A percentile compares a stretch with the other conserved stretches of the same genome.
Conservation (phyloP, 2,797 vertebrate species). For the Acanthornis magna region DNA sequence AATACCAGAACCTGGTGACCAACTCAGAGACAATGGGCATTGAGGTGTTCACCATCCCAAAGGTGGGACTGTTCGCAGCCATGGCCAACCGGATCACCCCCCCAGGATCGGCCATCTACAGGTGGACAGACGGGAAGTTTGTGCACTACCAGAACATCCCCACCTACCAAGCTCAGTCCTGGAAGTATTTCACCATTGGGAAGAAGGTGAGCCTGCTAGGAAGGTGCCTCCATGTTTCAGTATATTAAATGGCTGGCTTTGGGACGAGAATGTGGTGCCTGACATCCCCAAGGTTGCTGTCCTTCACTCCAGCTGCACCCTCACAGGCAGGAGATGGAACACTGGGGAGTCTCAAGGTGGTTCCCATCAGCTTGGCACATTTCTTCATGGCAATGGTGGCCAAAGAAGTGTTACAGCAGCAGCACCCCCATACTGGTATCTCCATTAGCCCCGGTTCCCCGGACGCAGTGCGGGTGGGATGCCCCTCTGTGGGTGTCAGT, state of each 20-base stretch:
- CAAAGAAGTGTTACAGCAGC: neutral
- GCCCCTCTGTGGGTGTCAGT: neutral
- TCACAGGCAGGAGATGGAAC: too few relatives aligned
- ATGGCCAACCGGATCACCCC: slow-evolving; percentile 81
- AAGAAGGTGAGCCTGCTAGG: slow-evolving; percentile 78
- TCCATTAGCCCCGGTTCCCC: neutral
- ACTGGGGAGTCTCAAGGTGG: too few relatives aligned
- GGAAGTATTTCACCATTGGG: slow-evolving; percentile 91
- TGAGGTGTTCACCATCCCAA: slow-evolving; percentile 88
- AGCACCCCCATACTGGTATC: neutral
- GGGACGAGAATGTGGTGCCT: too few relatives aligned
- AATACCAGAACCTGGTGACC: slow-evolving; percentile 87
- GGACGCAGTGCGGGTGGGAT: rapidly evolving
- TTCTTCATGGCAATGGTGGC: too few relatives aligned
- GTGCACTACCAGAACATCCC: slow-evolving; percentile 89
- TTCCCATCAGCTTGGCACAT: too few relatives aligned
- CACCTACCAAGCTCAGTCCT: slow-evolving; percentile 89
- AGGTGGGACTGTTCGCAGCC: slow-evolving; percentile 87
- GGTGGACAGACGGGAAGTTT: slow-evolving; percentile 85
- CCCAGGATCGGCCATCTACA: slow-evolving; percentile 86
- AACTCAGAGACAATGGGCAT: slow-evolving; percentile 90
- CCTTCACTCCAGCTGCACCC: too few relatives aligned
- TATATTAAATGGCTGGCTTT: neutral
- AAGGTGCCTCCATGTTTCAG: neutral
- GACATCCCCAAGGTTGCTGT: too few relatives aligned